Conservation (phyloP, 1,140 invertebrate genomes). For the Scaptodrosophila lebanonensis region DNA sequence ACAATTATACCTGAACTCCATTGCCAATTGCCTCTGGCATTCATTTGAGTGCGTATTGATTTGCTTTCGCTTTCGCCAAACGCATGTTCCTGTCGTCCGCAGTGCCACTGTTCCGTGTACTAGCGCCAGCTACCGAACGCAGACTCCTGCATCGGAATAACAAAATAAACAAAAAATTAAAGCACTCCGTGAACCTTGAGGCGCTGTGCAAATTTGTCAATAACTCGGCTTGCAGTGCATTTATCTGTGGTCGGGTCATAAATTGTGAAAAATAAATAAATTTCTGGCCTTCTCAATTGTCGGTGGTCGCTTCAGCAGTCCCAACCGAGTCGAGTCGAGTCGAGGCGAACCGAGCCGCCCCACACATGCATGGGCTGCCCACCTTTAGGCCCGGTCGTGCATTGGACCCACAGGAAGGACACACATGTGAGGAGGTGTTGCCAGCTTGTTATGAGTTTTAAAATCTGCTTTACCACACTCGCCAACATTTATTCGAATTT, state of each 20-base stretch:
- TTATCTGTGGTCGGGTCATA: slow-evolving; percentile 40
- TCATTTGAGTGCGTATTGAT: slow-evolving; percentile 60
- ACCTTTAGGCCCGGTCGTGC: too few species aligned
- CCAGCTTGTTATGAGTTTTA: slow-evolving; percentile 73
- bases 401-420: not conserved
- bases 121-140: slow-evolving; percentile 62
- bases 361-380: slow-evolving; percentile 63
- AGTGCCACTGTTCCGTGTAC: slow-evolving; percentile 67
- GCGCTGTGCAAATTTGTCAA: slow-evolving; percentile 61
- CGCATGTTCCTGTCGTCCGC: slow-evolving; percentile 56
- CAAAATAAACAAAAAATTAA: slow-evolving; percentile 8
- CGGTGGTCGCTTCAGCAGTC: slow-evolving; percentile 25
- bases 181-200: too few species aligned
- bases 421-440: slow-evolving; percentile 60
- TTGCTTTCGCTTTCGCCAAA: slow-evolving; percentile 62
- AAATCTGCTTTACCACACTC: slow-evolving; percentile 61
- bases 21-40: slow-evolving; percentile 25
- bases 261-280: slow-evolving; percentile 70
- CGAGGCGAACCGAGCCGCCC: slow-evolving; percentile 34
- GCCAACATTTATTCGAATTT: slow-evolving; percentile 74
- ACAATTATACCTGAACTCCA: too few species aligned
- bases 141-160: slow-evolving; percentile 1
- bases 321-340: too few species aligned
- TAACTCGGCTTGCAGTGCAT: slow-evolving; percentile 20
- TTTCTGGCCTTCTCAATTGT: slow-evolving; percentile 35